Percentiles rank a stretch among this genome's conserved stretches.
phyloP scores from a whole-genome alignment of 2,113 vertebrate species.

The Perccottus glenii region DNA sequence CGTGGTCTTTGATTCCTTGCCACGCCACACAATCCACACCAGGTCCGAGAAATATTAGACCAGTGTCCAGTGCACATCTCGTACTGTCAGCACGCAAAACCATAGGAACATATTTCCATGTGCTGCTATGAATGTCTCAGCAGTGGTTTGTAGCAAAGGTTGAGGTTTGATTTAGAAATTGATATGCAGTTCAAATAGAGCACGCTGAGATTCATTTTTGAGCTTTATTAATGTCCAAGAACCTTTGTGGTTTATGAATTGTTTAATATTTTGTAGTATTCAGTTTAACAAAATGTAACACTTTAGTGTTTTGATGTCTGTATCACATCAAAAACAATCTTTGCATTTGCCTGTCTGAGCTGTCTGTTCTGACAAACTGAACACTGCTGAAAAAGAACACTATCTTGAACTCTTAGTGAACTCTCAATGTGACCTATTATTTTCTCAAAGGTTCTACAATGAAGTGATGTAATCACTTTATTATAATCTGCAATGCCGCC shows the following conservation, averaged over 20 bases:
- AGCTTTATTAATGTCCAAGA: neutral
- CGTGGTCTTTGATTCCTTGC: constrained; percentile 55
- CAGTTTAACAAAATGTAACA: neutral
- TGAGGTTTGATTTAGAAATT: neutral
- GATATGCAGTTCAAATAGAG: neutral
- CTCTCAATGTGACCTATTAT: too few relatives aligned
- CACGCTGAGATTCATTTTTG: neutral
- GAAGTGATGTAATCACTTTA: too few relatives aligned
- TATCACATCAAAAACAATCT: neutral
- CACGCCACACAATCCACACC: constrained; percentile 59
- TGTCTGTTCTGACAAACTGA: too few relatives aligned
- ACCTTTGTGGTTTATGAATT: neutral
- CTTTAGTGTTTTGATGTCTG: neutral
- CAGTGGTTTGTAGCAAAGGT: constrained; percentile 1
- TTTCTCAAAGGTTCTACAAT: too few relatives aligned
- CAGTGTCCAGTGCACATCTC: constrained; percentile 33
- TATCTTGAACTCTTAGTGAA: too few relatives aligned
- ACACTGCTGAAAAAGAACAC: too few relatives aligned
- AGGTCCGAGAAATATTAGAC: constrained; percentile 55
- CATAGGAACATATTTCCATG: neutral
- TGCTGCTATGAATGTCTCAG: neutral
- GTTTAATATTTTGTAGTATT: neutral
- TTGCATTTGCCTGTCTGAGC: neutral
- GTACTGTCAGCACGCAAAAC: constrained; percentile 30
- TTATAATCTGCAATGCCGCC: too few relatives aligned